phyloP scores from a whole-genome alignment of 2,888 invertebrate species.

The Eristalis pertinax region DNA sequence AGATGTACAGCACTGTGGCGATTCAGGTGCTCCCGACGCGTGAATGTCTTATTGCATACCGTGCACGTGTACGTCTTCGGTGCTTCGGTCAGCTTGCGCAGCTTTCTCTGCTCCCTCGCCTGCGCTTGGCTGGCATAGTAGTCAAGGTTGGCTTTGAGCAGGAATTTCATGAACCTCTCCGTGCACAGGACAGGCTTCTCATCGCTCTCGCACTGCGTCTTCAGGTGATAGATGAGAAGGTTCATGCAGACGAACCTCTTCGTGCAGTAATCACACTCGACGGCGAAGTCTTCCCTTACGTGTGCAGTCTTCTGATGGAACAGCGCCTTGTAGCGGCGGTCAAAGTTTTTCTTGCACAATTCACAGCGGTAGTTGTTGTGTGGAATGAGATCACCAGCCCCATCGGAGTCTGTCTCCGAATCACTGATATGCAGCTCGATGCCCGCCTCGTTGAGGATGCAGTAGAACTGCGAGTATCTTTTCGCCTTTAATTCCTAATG shows the following conservation, averaged over 20 bases:
- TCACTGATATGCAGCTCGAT: conserved; percentile 72
- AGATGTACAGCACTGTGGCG: conserved; percentile 72
- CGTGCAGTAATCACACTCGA: conserved; percentile 69
- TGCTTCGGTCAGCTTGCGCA: conserved; percentile 52
- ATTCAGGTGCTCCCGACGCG: conserved; percentile 71
- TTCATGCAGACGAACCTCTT: conserved; percentile 68
- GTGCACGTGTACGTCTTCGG: conserved; percentile 62
- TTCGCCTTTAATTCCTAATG: conserved; percentile 67
- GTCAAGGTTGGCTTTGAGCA: conserved; percentile 69
- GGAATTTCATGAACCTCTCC: conserved; percentile 70
- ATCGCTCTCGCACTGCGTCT: conserved; percentile 73
- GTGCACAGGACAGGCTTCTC: conserved; percentile 71
- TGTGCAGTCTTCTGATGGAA: conserved; percentile 72
- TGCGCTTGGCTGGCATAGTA: conserved; percentile 70
- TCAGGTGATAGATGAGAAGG: conserved; percentile 70
- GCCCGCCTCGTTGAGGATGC: conserved; percentile 70
- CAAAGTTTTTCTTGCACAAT: conserved; percentile 67
- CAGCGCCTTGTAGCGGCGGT: conserved; percentile 71
- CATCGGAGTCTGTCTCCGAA: conserved; percentile 72
- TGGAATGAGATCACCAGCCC: conserved; percentile 57
- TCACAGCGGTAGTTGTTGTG: conserved; percentile 70
- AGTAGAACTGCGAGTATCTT: conserved; percentile 72
- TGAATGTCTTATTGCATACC: conserved; percentile 67
- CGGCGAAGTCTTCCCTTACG: conserved; percentile 15
- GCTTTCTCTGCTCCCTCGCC: conserved; percentile 66